Evolutionary conservation across 2,113 vertebrate species (phyloP), one percentile per base, ranked within the genome.

Genomic region (Nyctereutes procyonoides): DNA sequence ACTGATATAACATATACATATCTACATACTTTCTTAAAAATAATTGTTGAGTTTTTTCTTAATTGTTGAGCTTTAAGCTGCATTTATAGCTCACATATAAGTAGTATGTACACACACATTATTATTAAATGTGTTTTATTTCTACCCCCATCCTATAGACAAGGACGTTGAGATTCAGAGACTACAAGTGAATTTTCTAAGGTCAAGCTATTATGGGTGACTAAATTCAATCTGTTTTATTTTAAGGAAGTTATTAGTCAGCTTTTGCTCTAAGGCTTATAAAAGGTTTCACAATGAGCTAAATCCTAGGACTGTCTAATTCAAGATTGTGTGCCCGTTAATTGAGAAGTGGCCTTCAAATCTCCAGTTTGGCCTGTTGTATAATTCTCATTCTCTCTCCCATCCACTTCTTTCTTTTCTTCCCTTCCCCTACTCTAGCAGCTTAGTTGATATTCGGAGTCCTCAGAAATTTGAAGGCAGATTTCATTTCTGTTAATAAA

Each of bases 181-280:
- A 53, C 53, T 90, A 1, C 65, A 82, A n/a, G 43, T 62, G 28
- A 82, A 58, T 88, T 93, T 93, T 74, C 79, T 32, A 20, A 90
- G 79, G 86, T 95, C 38, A 91, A 81, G 15, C 69, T 90, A 93
- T 96, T 97, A 79, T 90, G 88, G 28, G 62, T 53, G 30, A 92
- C 43, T 69, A 81, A 86, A 76, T 81, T 92, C 30, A 86, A 82
- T 82, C 32, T 85, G 26, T 55, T 92, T 92, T 95, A 85, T 88
- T 88, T 56, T 81, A 86, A 96, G 89, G 51, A 96, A 71, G 28
- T 69, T 73, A 67, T 43, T 53, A 73, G 17, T 73, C 24, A 58
- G 14, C 10, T 63, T 93, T 84, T 67, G 69, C 58, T n/a, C 65
- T 71, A 35, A 71, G 51, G 30, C 22, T 13, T 73, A 20, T 73